Percentiles rank a stretch among this genome's conserved stretches.
Evolutionary conservation across 2,113 vertebrate species (phyloP).

Genomic region (Glareola pratincola): DNA sequence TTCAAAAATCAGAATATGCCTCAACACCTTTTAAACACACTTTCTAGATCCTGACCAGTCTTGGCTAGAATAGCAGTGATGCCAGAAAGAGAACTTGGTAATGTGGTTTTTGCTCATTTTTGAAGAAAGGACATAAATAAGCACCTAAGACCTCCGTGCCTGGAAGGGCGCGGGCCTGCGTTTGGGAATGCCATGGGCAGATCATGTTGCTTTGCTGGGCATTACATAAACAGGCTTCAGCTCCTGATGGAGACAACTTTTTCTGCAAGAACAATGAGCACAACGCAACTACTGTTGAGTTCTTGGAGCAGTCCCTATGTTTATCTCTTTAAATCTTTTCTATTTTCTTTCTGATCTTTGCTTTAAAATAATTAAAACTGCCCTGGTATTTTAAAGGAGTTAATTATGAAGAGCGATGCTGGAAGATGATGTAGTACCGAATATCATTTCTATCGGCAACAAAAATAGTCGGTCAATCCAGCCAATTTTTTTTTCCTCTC

Average conservation of each 20-base stretch:
- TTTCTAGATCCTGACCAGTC: not conserved
- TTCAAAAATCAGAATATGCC: not conserved
- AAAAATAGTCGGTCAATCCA: not conserved
- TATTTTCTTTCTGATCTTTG: not conserved
- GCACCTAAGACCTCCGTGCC: not conserved
- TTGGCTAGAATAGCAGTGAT: not conserved
- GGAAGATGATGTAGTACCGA: rapidly evolving
- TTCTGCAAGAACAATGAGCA: not conserved
- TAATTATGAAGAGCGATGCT: not conserved
- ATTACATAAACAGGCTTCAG: not conserved
- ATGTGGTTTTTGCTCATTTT: rapidly evolving
- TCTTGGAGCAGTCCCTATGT: not conserved
- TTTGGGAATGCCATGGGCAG: not conserved
- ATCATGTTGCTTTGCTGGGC: not conserved
- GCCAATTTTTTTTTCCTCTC: not conserved
- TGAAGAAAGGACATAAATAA: not conserved
- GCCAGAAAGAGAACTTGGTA: not conserved
- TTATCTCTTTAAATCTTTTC: not conserved
- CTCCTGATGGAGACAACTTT: not conserved
- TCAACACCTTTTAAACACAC: not conserved
- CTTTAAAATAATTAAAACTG: not conserved
- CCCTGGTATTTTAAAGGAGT: not conserved
- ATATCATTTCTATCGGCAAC: not conserved
- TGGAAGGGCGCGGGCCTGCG: not conserved
- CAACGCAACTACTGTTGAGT: not conserved